phyloP scores from a whole-genome alignment of 2,113 vertebrate species.

The Vireo altiloquus region DNA sequence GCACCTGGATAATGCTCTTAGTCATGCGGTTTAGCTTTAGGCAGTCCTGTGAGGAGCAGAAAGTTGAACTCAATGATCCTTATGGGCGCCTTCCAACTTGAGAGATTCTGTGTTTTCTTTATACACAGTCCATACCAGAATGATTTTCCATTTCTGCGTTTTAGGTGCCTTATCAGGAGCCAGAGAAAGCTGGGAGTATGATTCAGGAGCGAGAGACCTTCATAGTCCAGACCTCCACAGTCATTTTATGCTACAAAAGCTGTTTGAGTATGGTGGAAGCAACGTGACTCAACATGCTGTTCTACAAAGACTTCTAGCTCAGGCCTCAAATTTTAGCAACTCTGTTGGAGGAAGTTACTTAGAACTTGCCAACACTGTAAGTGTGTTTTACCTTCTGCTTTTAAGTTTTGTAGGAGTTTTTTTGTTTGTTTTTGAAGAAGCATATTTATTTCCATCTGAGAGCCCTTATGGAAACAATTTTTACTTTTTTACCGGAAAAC shows the following conservation, averaged over 20 bases:
- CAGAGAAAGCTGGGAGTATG: slow-evolving; percentile 81
- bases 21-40: not conserved
- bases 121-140: not conserved
- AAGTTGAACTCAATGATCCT: fast-evolving
- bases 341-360: slow-evolving; percentile 70
- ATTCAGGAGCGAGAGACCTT: slow-evolving; percentile 79
- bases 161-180: slow-evolving; percentile 74
- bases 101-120: not conserved
- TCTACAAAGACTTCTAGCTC: slow-evolving; percentile 68
- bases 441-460: not conserved
- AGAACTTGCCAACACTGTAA: slow-evolving; percentile 81
- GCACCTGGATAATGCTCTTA: fast-evolving
- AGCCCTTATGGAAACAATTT: not conserved
- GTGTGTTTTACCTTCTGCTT: slow-evolving; percentile 33
- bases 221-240: slow-evolving; percentile 74
- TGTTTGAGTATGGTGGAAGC: slow-evolving; percentile 37
- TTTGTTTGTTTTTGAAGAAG: not conserved
- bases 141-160: slow-evolving; percentile 20
- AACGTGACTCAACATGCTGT: slow-evolving; percentile 41
- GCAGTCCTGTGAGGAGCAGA: not conserved
- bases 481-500: slow-evolving; percentile 11
- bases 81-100: not conserved
- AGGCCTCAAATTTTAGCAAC: slow-evolving; percentile 19
- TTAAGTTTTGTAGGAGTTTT: not conserved
- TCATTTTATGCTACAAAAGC: slow-evolving; percentile 54